Percentiles rank a stretch among this genome's conserved stretches.
Conservation (phyloP, 1,140 invertebrate species). For the Bilobella aurantiaca region DNA sequence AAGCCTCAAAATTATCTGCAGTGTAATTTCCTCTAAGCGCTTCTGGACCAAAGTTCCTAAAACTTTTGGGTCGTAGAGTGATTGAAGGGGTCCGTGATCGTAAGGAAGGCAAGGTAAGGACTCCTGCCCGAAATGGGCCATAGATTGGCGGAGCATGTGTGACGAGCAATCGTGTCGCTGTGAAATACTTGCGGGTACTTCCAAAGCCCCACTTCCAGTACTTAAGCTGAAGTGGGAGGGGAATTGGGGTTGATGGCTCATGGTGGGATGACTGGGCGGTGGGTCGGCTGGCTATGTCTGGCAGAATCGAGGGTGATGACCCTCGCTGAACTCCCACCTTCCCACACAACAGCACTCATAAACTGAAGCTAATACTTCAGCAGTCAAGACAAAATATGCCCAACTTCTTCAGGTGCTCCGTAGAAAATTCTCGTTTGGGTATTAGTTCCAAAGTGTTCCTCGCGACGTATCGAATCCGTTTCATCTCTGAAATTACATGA, state of each 20-base stretch:
- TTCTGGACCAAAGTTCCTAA: background rate
- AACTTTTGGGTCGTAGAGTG: background rate
- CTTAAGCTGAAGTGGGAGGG: slow-evolving; percentile 26
- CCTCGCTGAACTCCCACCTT: no score
- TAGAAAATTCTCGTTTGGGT: no score
- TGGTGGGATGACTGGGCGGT: no score
- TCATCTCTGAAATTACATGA: no score
- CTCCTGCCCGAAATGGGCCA: slow-evolving; percentile 26
- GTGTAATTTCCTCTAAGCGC: background rate
- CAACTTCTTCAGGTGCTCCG: no score
- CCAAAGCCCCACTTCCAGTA: slow-evolving; percentile 30
- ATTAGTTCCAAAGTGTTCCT: no score
- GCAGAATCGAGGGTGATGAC: no score
- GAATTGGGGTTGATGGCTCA: background rate
- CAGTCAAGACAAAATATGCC: no score
- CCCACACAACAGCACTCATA: no score
- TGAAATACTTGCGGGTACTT: slow-evolving; percentile 14
- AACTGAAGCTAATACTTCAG: no score
- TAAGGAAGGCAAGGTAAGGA: slow-evolving; percentile 17
- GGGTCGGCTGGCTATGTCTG: no score
- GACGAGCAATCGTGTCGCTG: slow-evolving; percentile 25
- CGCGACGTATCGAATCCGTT: no score
- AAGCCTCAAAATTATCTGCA: background rate
- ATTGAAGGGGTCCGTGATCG: background rate
- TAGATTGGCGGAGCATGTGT: slow-evolving; percentile 22